These are phyloP conservation scores for Ifrita kowaldi DNA, from an alignment of 2,113 vertebrate species.

Conservation along the genomic window DNA sequence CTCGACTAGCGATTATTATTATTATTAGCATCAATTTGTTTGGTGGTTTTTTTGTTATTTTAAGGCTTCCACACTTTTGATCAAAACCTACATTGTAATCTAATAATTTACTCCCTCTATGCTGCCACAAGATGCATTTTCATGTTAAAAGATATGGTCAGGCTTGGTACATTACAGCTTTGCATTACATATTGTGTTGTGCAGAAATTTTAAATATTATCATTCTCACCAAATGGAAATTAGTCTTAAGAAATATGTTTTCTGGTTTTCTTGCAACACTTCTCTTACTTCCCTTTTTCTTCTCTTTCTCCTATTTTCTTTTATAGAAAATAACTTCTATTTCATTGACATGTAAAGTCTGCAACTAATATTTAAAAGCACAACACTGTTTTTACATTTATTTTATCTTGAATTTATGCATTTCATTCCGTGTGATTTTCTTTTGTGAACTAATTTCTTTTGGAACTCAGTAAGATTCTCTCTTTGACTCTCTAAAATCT, in stretches of 20 bases:
- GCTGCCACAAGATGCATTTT: neutral
- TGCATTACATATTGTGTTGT: neutral
- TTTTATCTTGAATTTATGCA: neutral
- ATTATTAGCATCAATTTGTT: neutral
- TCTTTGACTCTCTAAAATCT: neutral
- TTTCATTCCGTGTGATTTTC: neutral
- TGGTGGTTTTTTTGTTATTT: neutral
- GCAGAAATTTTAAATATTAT: neutral
- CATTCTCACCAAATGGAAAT: neutral
- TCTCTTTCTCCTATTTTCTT: neutral
- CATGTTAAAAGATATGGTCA: neutral
- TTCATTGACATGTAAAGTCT: neutral
- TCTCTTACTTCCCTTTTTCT: neutral
- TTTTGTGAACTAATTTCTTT: neutral
- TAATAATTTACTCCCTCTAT: neutral
- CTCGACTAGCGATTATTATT: accelerated
- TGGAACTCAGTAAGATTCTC: neutral
- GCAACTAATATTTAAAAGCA: neutral
- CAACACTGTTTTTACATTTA: neutral
- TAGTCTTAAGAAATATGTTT: neutral
- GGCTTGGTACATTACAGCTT: neutral
- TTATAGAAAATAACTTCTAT: neutral
- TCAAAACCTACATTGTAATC: neutral
- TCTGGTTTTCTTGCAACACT: neutral
- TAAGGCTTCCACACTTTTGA: neutral